phyloP scores from a whole-genome alignment of 2,113 vertebrate genomes.

The Gallinago undulata region DNA sequence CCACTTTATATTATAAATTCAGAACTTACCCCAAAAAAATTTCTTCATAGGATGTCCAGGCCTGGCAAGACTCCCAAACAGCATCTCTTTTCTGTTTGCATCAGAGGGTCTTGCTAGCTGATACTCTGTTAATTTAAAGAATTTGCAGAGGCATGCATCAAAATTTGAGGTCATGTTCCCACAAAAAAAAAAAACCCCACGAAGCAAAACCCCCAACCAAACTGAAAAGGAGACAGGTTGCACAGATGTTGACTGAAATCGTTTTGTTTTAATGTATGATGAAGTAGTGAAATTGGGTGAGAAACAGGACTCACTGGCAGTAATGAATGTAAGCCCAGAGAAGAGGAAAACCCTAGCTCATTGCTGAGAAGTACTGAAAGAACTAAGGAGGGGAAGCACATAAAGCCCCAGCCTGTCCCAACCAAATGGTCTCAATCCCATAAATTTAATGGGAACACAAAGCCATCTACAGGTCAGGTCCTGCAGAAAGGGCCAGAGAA shows the following conservation, averaged over 20 bases:
- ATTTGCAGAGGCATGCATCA: background rate
- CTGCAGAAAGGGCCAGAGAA: background rate
- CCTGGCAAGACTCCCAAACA: slow-evolving; percentile 93
- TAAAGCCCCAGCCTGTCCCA: background rate
- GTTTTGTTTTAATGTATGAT: background rate
- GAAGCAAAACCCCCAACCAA: background rate
- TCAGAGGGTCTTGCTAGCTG: slow-evolving; percentile 91
- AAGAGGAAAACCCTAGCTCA: background rate
- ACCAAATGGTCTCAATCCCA: background rate
- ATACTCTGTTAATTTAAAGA: slow-evolving; percentile 82
- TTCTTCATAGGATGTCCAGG: slow-evolving; percentile 94
- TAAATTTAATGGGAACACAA: background rate
- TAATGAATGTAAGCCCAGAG: background rate
- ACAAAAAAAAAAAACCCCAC: background rate
- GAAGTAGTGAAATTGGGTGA: background rate
- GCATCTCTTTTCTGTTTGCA: slow-evolving; percentile 92
- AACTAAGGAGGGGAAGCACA: background rate
- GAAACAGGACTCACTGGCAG: background rate
- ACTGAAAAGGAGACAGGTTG: background rate
- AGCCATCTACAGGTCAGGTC: background rate
- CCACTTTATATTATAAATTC: background rate
- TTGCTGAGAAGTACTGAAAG: background rate
- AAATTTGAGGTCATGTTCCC: background rate
- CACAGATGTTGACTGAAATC: background rate
- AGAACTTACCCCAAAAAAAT: slow-evolving; percentile 92